Percentiles rank a stretch among this genome's conserved stretches.
Evolutionary conservation across 2,888 invertebrate species (phyloP).

Genomic region (Drepana falcataria): DNA sequence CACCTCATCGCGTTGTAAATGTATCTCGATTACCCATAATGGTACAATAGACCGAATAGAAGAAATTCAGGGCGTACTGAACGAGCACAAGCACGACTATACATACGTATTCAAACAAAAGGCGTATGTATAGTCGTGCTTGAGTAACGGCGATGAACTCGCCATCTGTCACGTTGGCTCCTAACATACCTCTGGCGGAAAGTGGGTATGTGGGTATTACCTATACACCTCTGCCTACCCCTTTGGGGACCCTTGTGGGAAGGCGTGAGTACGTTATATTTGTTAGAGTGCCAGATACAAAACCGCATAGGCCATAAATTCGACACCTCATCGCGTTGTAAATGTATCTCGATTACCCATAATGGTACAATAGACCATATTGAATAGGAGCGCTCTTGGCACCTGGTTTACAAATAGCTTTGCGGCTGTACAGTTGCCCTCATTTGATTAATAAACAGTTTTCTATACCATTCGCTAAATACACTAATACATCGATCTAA

Average conservation of each 20-base stretch:
- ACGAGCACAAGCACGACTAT: too few relatives aligned
- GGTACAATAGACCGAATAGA: constrained; percentile 59
- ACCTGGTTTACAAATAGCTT: constrained; percentile 51
- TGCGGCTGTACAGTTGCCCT: constrained; percentile 29
- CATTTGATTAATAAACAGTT: constrained; percentile 13
- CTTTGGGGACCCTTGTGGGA: too few relatives aligned
- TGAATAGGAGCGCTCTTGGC: constrained; percentile 50
- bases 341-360: constrained; percentile 61
- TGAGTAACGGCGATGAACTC: too few relatives aligned
- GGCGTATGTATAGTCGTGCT: too few relatives aligned
- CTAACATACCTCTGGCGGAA: too few relatives aligned
- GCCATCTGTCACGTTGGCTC: too few relatives aligned
- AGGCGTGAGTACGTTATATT: too few relatives aligned
- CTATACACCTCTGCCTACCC: too few relatives aligned
- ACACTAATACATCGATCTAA: too few relatives aligned
- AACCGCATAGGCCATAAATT: constrained; percentile 38
- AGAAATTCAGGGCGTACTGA: too few relatives aligned
- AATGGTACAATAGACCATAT: constrained; percentile 60
- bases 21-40: constrained; percentile 63
- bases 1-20: constrained; percentile 53
- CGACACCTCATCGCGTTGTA: constrained; percentile 52
- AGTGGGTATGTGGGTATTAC: too few relatives aligned
- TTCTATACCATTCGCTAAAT: constrained; percentile 6
- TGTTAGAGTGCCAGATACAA: constrained; percentile 4
- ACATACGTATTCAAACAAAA: too few relatives aligned